Evolutionary conservation across 1,140 invertebrate genomes (phyloP).

Genomic region (Drosophila saltans): DNA sequence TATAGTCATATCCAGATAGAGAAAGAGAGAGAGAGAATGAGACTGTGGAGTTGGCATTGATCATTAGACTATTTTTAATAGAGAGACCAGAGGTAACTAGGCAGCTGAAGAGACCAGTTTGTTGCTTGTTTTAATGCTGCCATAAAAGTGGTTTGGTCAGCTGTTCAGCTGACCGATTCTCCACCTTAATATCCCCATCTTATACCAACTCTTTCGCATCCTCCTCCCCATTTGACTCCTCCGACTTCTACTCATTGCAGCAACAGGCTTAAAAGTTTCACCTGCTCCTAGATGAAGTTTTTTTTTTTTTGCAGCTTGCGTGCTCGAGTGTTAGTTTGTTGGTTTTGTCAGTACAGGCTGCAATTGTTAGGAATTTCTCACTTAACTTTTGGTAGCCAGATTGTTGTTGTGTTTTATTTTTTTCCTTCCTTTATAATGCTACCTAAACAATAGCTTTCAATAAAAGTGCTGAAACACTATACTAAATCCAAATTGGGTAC

Average conservation of each 20-base stretch:
- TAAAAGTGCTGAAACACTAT: constrained; percentile 12
- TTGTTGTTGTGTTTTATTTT: not conserved
- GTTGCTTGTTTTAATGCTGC: constrained; percentile 43
- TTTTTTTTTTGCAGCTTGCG: constrained; percentile 56
- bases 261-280: constrained; percentile 62
- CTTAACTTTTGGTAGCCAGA: not conserved
- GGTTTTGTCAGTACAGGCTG: constrained; percentile 35
- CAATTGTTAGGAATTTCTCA: constrained; percentile 12
- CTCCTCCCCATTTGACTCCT: constrained; percentile 31
- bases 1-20: constrained; percentile 18
- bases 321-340: constrained; percentile 73
- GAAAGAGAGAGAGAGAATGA: not conserved
- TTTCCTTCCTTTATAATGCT: not conserved
- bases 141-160: constrained; percentile 78
- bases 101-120: constrained; percentile 48
- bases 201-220: not conserved
- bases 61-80: constrained; percentile 81
- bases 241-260: not conserved
- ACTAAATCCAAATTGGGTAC: constrained; percentile 17
- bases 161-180: constrained; percentile 42
- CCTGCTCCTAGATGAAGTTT: constrained; percentile 70
- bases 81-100: constrained; percentile 38
- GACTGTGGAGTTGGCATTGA: constrained; percentile 60
- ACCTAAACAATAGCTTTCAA: constrained; percentile 9
- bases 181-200: constrained; percentile 19